Base-by-base conservation (phyloP, 2,888 invertebrate species). In the Tachina grossa region DNA sequence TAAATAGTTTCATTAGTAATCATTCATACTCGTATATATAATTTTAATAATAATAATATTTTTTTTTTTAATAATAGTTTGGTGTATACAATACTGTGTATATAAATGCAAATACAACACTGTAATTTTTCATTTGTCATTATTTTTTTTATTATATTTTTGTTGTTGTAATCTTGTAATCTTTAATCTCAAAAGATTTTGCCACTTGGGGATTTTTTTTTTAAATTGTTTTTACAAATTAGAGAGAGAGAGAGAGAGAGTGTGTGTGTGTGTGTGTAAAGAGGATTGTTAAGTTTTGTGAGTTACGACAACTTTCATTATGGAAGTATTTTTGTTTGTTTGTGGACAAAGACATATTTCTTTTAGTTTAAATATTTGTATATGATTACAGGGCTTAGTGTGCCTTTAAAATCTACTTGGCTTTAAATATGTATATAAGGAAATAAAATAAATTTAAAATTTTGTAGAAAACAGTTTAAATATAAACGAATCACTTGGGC, bases 81-180 rank as follows among this genome's bases (percentile, higher is more conserved):
- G 69, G 79, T 81, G 71, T 83, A 84, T 84, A 80, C 68, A 83
- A 74, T 78, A 79, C 31, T 71, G 69, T 83, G 75, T 85, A 83
- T 85, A 85, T 85, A 85, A 85, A 85, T 85, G 85, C 85, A 83
- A 83, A 83, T 85, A 85, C 85, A 85, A 85, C 85, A 76, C 85
- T 66, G 75, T 76, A 68, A 78, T 77, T 81, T 63, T 74, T 51
- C 16, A 19, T 81, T 75, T 43, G 49, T 83, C 75, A 1, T 74
- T 68, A 16, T 53, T 13, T 65, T 31, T 16, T 14, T 57, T 49
- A 14, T 47, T 61, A 10, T 31, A 13, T 63, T 65, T 16, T 66
- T 31, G n/a, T 43, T 72, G 22, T 66, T 63, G 57, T 68, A 19
- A 49, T 51, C 41, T 49, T 65, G 59, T 78, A 74, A 75, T 55